A percentile compares a stretch with the other conserved stretches of the same genome.
Evolutionary conservation across 1,140 invertebrate genomes (phyloP).

Genomic region (Scylla paramamosain): DNA sequence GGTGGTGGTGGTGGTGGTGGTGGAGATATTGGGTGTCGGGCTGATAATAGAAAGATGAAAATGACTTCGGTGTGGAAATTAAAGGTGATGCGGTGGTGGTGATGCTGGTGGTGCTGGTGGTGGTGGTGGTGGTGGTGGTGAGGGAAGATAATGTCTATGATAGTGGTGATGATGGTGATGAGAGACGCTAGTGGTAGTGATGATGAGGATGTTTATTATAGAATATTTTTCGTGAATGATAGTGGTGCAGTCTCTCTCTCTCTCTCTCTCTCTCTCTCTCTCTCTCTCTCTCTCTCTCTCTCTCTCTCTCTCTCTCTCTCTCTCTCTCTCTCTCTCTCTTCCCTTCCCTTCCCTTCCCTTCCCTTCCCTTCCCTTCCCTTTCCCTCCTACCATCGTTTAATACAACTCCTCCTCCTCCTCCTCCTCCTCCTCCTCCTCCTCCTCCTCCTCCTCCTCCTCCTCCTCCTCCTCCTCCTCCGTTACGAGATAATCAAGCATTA

Average conservation of each 20-base stretch:
- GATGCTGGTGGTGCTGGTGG: not conserved
- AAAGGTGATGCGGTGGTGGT: not conserved
- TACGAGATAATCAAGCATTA: not conserved
- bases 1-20: not conserved
- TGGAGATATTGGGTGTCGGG: not conserved
- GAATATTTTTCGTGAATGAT: not conserved
- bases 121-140: not conserved
- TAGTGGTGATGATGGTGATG: not conserved
- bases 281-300: not conserved
- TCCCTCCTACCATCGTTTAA: too few relatives aligned
- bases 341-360: not conserved
- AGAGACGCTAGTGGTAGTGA: not conserved
- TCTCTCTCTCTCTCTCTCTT: not conserved
- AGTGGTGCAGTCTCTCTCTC: not conserved
- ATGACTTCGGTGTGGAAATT: not conserved
- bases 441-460: slow-evolving; percentile 25
- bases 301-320: not conserved
- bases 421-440: not conserved
- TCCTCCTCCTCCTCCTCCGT: not conserved
- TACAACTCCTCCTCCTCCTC: not conserved
- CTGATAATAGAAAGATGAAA: not conserved
- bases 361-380: not conserved
- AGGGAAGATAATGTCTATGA: not conserved
- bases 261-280: not conserved
- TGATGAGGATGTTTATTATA: not conserved